Evolutionary conservation across 2,888 invertebrate genomes (phyloP).

Genomic region (Iselma pallidipennis): DNA sequence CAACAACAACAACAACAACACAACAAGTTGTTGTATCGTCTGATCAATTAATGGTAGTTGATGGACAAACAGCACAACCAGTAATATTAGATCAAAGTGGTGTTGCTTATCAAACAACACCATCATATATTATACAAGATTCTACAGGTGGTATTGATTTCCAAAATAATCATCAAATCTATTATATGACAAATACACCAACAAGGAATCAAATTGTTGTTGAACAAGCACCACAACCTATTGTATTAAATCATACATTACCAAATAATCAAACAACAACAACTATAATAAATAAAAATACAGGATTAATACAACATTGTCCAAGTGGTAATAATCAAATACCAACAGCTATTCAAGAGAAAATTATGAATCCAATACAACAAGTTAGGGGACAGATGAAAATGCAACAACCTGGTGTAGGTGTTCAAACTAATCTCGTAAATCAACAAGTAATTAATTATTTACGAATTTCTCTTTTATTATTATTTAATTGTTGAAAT

Average conservation of each 20-base stretch:
- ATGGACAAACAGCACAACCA: constrained; percentile 54
- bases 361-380: neutral
- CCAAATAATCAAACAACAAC: constrained; percentile 19
- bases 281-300: neutral
- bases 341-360: constrained; percentile 4
- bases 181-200: constrained; percentile 41
- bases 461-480: neutral
- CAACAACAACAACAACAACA: constrained; percentile 26
- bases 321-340: neutral
- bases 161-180: constrained; percentile 35
- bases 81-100: constrained; percentile 50
- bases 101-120: constrained; percentile 42
- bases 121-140: constrained; percentile 34
- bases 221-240: constrained; percentile 36
- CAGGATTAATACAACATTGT: neutral
- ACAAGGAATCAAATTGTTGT: constrained; percentile 22
- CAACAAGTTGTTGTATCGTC: constrained; percentile 48
- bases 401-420: neutral
- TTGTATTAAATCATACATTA: constrained; percentile 48
- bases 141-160: constrained; percentile 17
- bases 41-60: constrained; percentile 55
- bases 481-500: no score
- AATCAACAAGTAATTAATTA: neutral
- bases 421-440: neutral
- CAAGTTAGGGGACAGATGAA: constrained; percentile 9